Evolutionary conservation across 1,140 invertebrate species (phyloP), one percentile per base, ranked within the genome.

Genomic region (Tribolium madens): DNA sequence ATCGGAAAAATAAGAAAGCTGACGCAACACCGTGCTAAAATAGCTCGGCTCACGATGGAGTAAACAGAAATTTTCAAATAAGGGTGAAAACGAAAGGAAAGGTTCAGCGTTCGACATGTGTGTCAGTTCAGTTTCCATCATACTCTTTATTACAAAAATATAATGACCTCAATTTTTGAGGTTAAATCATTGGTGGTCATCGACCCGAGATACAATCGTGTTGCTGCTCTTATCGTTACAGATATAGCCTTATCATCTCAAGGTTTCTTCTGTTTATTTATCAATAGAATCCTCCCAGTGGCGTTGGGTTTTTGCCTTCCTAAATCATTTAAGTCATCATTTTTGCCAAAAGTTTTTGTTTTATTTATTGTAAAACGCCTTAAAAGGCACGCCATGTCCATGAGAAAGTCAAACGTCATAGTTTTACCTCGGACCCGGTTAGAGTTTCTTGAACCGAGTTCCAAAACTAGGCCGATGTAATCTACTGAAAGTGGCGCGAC

Each of bases 91-190:
- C 15, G 18, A 21, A 21, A 57, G 52, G 17, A 80, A 76, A 78
- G 79, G 83, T 84, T 84, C 83, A 82, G 70, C 80, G 83, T 47
- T 71, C 83, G 77, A 73, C 78, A 84, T 83, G 79, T 84, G 77
- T 84, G 83, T 83, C 83, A 83, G 76, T 78, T 82, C 79, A 76
- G 64, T 81, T 79, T 78, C 78, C 75, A 26, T 26, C 36, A 79
- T 82, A 60, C 69, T 70, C 76, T 75, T 81, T 76, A 77, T 77
- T 77, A 78, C 64, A 79, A 80, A 81, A 81, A 81, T 81, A 73
- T 72, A 46, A 72, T 80, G 83, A 82, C 82, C 83, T 84, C 83
- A 84, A 84, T 84, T 83, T 83, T 84, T 83, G 81, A 83, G 82
- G 83, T 83, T 83, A 83, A 78, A 81, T 73, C 76, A 75, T 52